Percentiles rank a stretch among this genome's conserved stretches.
These are phyloP conservation scores for Phymanthus crucifer DNA, from an alignment of 92 coral and sea anemone genomes.

Conservation along the genomic window DNA sequence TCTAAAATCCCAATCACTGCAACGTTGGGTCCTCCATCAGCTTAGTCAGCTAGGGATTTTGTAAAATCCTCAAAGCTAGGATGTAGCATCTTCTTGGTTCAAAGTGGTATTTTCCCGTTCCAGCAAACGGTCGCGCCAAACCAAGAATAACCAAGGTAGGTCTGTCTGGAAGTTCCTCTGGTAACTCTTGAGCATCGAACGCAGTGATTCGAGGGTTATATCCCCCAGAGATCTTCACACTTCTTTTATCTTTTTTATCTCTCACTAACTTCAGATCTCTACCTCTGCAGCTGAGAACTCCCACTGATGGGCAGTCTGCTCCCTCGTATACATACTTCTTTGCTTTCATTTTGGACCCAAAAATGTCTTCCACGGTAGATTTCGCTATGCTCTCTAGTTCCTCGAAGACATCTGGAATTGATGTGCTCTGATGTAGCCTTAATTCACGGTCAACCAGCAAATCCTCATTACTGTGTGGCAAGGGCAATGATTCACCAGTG, in stretches of 20 bases:
- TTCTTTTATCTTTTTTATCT: not conserved
- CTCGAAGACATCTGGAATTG: not conserved
- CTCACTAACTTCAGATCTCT: not conserved
- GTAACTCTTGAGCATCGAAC: not conserved
- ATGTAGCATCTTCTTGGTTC: not conserved
- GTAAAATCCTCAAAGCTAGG: not conserved
- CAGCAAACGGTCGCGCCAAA: not conserved
- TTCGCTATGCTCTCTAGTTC: not conserved
- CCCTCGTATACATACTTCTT: not conserved
- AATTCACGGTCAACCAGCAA: not conserved
- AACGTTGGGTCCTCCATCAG: no score
- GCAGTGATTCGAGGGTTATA: not conserved
- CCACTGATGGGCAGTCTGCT: not conserved
- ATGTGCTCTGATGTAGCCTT: not conserved
- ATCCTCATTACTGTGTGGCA: slow-evolving; percentile 5
- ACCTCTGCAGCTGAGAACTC: not conserved
- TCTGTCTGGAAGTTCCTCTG: not conserved
- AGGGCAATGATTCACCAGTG: not conserved
- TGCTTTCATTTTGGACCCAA: not conserved
- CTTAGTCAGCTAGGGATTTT: not conserved
- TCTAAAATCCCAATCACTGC: no score
- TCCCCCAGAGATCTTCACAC: not conserved
- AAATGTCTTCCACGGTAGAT: not conserved
- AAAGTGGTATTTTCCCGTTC: not conserved
- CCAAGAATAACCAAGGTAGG: not conserved